A percentile compares a stretch with the other conserved stretches of the same genome.
Conservation (phyloP, 1,140 invertebrate species). For the Aphelinus certus region DNA sequence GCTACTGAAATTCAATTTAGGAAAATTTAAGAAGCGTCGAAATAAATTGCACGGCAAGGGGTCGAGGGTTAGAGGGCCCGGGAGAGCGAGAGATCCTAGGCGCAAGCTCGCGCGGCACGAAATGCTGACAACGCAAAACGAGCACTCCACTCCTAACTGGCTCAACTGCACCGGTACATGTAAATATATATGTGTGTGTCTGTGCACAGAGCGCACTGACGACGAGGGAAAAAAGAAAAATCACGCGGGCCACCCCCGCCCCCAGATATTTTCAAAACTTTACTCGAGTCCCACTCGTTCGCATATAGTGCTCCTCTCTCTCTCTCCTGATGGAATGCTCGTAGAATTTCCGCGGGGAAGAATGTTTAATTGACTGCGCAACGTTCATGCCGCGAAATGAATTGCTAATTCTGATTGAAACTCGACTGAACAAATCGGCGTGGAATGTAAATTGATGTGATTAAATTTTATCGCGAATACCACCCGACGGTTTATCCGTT, state of each 20-base stretch:
- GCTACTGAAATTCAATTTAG: constrained; percentile 29
- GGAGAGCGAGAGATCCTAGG: not conserved
- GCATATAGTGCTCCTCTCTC: constrained; percentile 15
- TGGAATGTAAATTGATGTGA: too few relatives aligned
- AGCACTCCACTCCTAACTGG: too few relatives aligned
- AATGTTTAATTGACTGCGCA: too few relatives aligned
- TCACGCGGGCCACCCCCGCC: not conserved
- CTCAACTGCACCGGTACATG: too few relatives aligned
- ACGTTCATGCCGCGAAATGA: too few relatives aligned
- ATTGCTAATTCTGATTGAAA: too few relatives aligned
- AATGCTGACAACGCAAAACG: constrained; percentile 36
- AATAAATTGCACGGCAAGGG: constrained; percentile 17
- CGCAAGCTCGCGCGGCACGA: constrained; percentile 8
- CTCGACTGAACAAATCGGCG: too few relatives aligned
- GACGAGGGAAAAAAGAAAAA: not conserved
- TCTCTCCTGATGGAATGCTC: not conserved
- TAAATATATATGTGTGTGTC: too few relatives aligned
- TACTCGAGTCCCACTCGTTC: constrained; percentile 28
- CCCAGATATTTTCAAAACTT: constrained; percentile 35
- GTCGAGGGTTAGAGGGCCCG: not conserved
- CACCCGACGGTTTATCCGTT: too few relatives aligned
- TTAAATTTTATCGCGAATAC: too few relatives aligned
- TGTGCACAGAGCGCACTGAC: too few relatives aligned
- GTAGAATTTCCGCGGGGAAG: too few relatives aligned
- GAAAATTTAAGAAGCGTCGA: constrained; percentile 24